These are phyloP conservation scores for Ophion slaviceki DNA, from an alignment of 2,888 invertebrate species.

Conservation along the genomic window DNA sequence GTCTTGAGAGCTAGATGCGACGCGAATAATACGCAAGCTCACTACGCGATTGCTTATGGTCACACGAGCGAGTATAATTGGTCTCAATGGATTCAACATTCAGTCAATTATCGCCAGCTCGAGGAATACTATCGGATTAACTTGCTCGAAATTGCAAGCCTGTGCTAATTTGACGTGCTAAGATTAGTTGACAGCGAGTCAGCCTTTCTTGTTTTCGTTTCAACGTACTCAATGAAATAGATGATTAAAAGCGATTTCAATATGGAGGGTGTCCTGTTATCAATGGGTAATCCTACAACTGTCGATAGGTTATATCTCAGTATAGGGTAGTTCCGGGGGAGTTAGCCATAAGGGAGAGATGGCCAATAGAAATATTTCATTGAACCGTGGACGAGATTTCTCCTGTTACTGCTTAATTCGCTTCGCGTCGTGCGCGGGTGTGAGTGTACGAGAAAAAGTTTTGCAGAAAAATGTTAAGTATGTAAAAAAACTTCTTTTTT, in stretches of 20 bases:
- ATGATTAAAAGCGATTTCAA: background rate
- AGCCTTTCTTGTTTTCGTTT: conserved; percentile 33
- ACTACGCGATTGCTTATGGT: background rate
- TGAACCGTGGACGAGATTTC: too few relatives aligned
- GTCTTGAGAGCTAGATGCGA: background rate
- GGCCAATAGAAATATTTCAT: too few relatives aligned
- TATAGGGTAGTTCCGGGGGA: too few relatives aligned
- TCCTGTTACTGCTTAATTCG: too few relatives aligned
- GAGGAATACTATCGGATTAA: background rate
- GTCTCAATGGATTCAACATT: background rate
- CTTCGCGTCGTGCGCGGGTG: too few relatives aligned
- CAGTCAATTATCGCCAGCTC: background rate
- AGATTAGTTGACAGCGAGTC: conserved; percentile 44
- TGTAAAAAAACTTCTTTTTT: too few relatives aligned
- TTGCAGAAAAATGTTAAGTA: too few relatives aligned
- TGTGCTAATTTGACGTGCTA: conserved; percentile 8
- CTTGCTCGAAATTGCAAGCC: conserved; percentile 18
- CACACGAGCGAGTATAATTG: background rate
- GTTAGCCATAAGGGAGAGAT: too few relatives aligned
- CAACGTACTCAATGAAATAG: background rate
- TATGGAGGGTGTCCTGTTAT: background rate
- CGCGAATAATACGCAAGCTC: too few relatives aligned
- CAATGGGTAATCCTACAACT: too few relatives aligned
- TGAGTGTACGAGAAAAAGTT: too few relatives aligned
- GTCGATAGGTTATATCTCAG: too few relatives aligned